Percentiles rank a stretch among this genome's conserved stretches.
phyloP scores from a whole-genome alignment of 2,797 vertebrate genomes.

The Leptoclinus maculatus region DNA sequence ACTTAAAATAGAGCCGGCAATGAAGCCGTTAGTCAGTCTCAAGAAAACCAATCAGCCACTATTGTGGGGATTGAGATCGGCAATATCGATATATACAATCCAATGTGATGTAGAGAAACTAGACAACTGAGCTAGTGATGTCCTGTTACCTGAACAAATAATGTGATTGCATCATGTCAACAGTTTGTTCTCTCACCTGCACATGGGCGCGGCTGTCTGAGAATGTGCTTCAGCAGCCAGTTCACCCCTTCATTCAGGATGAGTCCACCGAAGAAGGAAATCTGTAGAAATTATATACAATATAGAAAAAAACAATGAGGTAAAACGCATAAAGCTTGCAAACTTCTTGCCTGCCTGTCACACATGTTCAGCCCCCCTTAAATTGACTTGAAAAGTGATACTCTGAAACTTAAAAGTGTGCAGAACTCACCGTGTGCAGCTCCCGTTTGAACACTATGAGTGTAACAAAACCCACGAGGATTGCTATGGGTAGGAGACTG shows the following conservation, averaged over 20 bases:
- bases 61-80: not conserved
- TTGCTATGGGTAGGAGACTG: slow-evolving; percentile 92
- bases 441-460: slow-evolving; percentile 99
- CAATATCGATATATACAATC: not conserved
- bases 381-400: not conserved
- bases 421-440: slow-evolving; percentile 93
- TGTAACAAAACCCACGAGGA: slow-evolving; percentile 95
- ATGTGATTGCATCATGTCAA: not conserved
- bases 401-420: not conserved
- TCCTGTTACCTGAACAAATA: not conserved
- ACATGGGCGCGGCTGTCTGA: slow-evolving; percentile 95
- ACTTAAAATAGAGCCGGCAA: not conserved
- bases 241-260: slow-evolving; percentile 94
- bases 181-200: slow-evolving; percentile 84
- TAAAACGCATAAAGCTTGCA: not conserved
- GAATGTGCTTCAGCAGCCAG: slow-evolving; percentile 95
- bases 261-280: slow-evolving; percentile 97
- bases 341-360: not conserved
- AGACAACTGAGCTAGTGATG: not conserved
- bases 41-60: not conserved
- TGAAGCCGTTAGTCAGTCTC: not conserved
- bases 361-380: not conserved
- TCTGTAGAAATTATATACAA: slow-evolving; percentile 80
- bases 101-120: not conserved
- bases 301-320: not conserved